Evolutionary conservation across 2,888 invertebrate species (phyloP).

Genomic region (Macrophya annulata): DNA sequence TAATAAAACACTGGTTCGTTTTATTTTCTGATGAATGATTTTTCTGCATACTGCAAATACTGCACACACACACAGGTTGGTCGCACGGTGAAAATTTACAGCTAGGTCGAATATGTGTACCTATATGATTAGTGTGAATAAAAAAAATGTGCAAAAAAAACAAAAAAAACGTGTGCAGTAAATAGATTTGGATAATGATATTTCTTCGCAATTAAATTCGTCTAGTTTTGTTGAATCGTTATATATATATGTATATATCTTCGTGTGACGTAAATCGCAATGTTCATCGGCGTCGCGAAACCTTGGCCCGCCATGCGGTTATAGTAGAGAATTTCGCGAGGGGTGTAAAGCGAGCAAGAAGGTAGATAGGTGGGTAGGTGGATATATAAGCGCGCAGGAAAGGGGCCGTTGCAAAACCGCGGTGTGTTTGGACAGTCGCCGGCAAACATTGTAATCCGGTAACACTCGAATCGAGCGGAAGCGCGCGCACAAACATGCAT

Average conservation of each 20-base stretch:
- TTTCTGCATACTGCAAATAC: neutral
- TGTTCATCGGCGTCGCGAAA: neutral
- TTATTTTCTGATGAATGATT: neutral
- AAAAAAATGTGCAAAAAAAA: neutral
- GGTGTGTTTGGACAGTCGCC: slow-evolving; percentile 71
- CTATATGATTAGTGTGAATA: neutral
- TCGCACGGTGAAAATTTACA: too few relatives aligned
- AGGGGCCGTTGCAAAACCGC: slow-evolving; percentile 60
- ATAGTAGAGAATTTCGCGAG: neutral
- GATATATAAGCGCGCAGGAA: neutral
- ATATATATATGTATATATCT: neutral
- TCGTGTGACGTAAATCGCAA: neutral
- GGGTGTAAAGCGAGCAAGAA: neutral
- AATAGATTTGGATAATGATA: neutral
- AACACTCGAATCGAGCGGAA: slow-evolving; percentile 64
- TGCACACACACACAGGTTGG: neutral
- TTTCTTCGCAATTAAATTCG: too few relatives aligned
- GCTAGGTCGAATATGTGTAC: too few relatives aligned
- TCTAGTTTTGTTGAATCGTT: neutral
- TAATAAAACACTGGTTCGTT: neutral
- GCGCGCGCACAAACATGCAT: slow-evolving; percentile 39
- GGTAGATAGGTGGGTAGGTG: slow-evolving; percentile 13
- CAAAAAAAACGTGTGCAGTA: neutral
- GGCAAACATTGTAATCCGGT: slow-evolving; percentile 74
- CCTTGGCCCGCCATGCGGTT: neutral